Evolutionary conservation across 2,113 vertebrate genomes (phyloP).

Genomic region (Mobula hypostoma): DNA sequence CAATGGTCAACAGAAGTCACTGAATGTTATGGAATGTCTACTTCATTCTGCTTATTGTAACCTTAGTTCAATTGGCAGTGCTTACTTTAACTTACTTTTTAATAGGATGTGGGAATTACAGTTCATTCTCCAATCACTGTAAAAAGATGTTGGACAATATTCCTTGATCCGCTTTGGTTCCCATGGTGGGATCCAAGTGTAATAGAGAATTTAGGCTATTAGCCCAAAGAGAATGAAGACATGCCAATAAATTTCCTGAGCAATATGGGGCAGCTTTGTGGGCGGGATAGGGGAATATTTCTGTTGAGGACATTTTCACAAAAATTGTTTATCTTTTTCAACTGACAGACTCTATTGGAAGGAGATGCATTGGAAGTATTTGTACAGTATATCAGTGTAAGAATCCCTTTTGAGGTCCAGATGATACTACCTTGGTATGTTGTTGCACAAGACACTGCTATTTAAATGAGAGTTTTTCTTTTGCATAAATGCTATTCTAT

Average conservation of each 20-base stretch:
- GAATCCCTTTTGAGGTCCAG: no score
- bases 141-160: not conserved
- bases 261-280: not conserved
- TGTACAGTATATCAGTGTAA: no score
- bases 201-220: not conserved
- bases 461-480: no score
- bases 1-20: no score
- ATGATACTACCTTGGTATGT: no score
- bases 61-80: not conserved
- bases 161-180: not conserved
- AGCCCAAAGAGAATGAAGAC: not conserved
- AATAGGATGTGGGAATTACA: not conserved
- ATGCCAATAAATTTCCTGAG: not conserved
- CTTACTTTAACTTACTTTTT: not conserved
- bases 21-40: not conserved
- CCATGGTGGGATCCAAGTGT: not conserved
- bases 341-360: not conserved
- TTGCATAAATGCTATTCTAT: no score
- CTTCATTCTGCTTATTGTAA: not conserved
- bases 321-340: not conserved
- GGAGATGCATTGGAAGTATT: no score
- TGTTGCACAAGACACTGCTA: no score
- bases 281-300: not conserved
- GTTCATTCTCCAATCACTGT: not conserved
- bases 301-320: not conserved